These are phyloP conservation scores for Notodonta ziczac DNA, from an alignment of 2,888 invertebrate genomes.

Conservation along the genomic window DNA sequence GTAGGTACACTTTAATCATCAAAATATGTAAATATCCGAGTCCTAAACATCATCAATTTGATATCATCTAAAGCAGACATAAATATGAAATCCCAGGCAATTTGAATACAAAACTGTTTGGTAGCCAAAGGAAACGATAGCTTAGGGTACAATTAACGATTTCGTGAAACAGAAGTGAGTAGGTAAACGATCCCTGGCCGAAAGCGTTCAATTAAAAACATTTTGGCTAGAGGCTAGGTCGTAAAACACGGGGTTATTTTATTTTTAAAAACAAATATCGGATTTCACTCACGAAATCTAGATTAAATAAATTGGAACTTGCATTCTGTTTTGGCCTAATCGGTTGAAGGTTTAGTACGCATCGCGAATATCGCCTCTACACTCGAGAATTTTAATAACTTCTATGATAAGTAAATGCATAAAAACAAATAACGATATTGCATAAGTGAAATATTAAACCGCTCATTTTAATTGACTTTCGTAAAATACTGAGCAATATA, in stretches of 20 bases:
- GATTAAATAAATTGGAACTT: conserved; percentile 15
- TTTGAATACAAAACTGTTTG: conserved; percentile 8
- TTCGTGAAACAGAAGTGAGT: conserved; percentile 28
- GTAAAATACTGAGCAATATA: conserved; percentile 11
- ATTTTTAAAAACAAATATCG: conserved; percentile 4
- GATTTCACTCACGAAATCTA: conserved; percentile 2
- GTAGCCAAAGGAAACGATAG: conserved; percentile 33
- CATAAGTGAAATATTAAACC: no score
- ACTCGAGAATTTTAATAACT: no score
- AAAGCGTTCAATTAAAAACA: conserved; percentile 33
- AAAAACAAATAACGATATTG: no score
- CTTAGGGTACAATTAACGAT: conserved; percentile 34
- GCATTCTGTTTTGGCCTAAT: not conserved
- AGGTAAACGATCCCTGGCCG: conserved; percentile 34
- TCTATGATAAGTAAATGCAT: no score
- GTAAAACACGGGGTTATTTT: conserved; percentile 14
- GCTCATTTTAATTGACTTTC: not conserved
- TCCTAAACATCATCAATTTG: no score
- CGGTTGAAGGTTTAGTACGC: conserved; percentile 31
- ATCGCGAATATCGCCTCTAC: not conserved
- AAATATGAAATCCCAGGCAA: conserved; percentile 1
- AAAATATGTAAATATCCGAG: no score
- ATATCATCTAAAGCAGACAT: not conserved
- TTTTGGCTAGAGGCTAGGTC: conserved; percentile 39
- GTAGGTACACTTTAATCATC: no score